Conservation (phyloP, 2,113 vertebrate species). For the Eulemur rufifrons region DNA sequence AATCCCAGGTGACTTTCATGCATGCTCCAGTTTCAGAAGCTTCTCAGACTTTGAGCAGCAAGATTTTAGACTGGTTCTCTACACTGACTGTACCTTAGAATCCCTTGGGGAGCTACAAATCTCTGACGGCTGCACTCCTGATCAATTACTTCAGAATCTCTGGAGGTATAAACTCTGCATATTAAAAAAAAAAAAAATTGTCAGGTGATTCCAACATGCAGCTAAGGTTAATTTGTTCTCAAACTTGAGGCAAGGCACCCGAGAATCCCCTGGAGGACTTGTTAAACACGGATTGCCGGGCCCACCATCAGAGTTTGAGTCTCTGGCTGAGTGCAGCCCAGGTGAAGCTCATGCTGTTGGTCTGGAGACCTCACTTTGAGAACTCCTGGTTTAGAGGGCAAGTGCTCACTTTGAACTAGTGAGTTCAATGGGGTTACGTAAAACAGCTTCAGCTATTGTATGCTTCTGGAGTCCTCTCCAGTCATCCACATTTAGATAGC, state of each 20-base stretch:
- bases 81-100: not conserved
- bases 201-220: not conserved
- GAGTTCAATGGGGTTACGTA: not conserved
- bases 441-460: not conserved
- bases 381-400: not conserved
- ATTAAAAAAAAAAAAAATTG: not conserved
- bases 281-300: not conserved
- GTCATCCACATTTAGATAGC: not conserved
- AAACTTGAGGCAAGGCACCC: not conserved
- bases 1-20: not conserved
- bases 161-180: not conserved
- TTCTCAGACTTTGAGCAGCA: not conserved
- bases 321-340: too few relatives aligned
- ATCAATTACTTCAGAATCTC: not conserved
- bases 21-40: not conserved
- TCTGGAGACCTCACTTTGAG: not conserved
- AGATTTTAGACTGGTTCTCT: not conserved
- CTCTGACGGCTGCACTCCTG: not conserved
- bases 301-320: not conserved
- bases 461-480: not conserved
- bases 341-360: fast-evolving
- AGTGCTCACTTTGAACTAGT: not conserved
- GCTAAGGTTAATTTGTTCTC: not conserved
- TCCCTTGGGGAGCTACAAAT: not conserved
- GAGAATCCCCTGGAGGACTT: not conserved